These are phyloP conservation scores for Abscondita cerata DNA, from an alignment of 2,888 invertebrate genomes.

Conservation along the genomic window DNA sequence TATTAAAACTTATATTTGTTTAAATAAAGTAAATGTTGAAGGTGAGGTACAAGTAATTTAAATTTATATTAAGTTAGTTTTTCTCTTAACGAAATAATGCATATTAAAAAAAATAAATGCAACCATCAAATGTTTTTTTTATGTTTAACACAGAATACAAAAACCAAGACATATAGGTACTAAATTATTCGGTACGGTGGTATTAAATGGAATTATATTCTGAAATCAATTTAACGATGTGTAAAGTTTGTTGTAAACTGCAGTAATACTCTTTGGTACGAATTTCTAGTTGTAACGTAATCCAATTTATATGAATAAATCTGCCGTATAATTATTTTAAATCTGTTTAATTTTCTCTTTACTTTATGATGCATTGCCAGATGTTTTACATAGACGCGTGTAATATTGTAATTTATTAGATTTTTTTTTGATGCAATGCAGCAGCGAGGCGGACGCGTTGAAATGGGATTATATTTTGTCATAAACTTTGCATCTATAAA, in stretches of 20 bases:
- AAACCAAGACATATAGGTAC: slow-evolving; percentile 19
- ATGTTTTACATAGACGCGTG: slow-evolving; percentile 13
- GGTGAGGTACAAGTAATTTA: too few relatives aligned
- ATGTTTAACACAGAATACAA: slow-evolving; percentile 4
- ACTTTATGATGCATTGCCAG: slow-evolving; percentile 2
- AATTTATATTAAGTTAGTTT: too few relatives aligned
- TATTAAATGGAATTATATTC: slow-evolving; percentile 29
- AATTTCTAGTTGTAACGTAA: slow-evolving; percentile 23
- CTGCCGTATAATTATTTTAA: slow-evolving; percentile 35
- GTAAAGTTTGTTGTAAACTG: slow-evolving; percentile 34
- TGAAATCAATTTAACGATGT: slow-evolving; percentile 33
- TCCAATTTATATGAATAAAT: slow-evolving; percentile 37
- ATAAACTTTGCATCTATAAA: slow-evolving; percentile 6
- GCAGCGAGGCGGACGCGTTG: background rate
- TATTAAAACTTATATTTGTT: too few relatives aligned
- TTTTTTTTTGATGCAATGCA: background rate
- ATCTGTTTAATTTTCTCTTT: slow-evolving; percentile 36
- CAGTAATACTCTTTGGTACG: slow-evolving; percentile 32
- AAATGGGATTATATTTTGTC: background rate
- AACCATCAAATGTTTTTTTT: background rate
- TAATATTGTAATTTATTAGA: background rate
- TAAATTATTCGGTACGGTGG: slow-evolving; percentile 24
- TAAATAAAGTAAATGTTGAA: too few relatives aligned
- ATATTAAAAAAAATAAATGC: too few relatives aligned
- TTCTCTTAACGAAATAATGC: too few relatives aligned